These are phyloP conservation scores for Spongilla lacustris DNA, from an alignment of 37 sponge, comb jelly and placozoan genomes.

Conservation along the genomic window DNA sequence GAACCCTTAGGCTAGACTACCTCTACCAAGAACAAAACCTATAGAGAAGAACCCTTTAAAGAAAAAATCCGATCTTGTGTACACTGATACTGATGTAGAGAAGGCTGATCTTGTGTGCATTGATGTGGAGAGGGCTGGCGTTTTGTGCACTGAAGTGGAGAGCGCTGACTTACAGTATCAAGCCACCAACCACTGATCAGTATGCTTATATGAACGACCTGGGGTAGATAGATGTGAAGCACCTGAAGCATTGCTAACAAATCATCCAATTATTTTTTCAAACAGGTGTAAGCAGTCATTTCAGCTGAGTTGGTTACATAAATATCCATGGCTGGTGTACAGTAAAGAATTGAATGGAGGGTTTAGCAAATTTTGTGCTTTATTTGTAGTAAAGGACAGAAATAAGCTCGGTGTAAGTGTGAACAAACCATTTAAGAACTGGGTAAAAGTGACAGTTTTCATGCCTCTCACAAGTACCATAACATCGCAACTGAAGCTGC, in stretches of 20 bases:
- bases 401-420: conserved; percentile 5
- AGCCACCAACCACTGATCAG: too few species aligned
- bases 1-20: too few species aligned
- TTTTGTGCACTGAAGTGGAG: neutral
- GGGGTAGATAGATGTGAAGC: too few species aligned
- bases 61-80: neutral
- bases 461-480: conserved; percentile 26
- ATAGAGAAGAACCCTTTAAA: too few species aligned
- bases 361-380: conserved; percentile 22
- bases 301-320: conserved; percentile 41
- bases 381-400: conserved; percentile 29
- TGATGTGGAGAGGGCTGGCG: neutral
- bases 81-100: neutral
- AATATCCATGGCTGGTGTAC: conserved; percentile 48
- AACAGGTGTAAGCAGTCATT: conserved; percentile 46
- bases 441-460: conserved; percentile 9
- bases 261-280: conserved; percentile 34
- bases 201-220: too few species aligned
- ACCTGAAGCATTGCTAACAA: too few species aligned
- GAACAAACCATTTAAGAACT: conserved; percentile 25
- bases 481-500: conserved; percentile 30
- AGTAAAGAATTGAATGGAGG: conserved; percentile 39
- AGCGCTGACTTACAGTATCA: neutral
- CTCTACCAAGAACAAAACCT: too few species aligned
- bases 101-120: neutral